Evolutionary conservation across 23 tunicate species (phyloP).

Genomic region (Phallusia fumigata): DNA sequence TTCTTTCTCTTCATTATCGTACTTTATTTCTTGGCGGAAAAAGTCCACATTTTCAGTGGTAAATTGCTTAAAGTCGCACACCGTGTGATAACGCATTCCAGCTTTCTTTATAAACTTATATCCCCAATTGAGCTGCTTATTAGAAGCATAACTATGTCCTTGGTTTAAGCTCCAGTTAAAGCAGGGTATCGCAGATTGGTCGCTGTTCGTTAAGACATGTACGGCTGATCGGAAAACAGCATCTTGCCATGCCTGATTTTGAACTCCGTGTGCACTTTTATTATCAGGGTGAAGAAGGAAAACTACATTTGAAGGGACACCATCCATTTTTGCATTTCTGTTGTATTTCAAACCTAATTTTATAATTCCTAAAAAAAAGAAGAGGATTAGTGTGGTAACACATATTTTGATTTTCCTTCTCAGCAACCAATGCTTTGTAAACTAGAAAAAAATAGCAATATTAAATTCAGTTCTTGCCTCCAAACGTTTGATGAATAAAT

Average conservation of each 20-base stretch:
- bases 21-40: constrained; percentile 34
- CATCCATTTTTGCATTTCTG: background rate
- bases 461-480: too few species aligned
- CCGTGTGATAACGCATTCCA: constrained; percentile 20
- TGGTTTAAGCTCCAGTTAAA: background rate
- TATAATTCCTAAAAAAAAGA: too few species aligned
- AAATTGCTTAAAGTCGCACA: constrained; percentile 29
- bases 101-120: constrained; percentile 45
- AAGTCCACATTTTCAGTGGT: constrained; percentile 21
- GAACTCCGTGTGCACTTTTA: background rate
- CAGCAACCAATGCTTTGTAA: too few species aligned
- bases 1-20: constrained; percentile 19
- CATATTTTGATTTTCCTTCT: too few species aligned
- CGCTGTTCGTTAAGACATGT: background rate
- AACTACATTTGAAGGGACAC: background rate
- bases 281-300: constrained; percentile 3
- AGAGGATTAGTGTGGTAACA: too few species aligned
- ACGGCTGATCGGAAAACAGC: background rate
- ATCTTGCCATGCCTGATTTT: background rate
- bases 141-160: background rate
- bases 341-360: too few species aligned
- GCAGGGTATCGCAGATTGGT: background rate
- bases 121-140: constrained; percentile 39
- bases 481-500: too few species aligned
- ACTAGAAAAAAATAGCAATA: too few species aligned